Conservation (phyloP, 23 tunicate genomes). For the Oikopleura dioica region DNA sequence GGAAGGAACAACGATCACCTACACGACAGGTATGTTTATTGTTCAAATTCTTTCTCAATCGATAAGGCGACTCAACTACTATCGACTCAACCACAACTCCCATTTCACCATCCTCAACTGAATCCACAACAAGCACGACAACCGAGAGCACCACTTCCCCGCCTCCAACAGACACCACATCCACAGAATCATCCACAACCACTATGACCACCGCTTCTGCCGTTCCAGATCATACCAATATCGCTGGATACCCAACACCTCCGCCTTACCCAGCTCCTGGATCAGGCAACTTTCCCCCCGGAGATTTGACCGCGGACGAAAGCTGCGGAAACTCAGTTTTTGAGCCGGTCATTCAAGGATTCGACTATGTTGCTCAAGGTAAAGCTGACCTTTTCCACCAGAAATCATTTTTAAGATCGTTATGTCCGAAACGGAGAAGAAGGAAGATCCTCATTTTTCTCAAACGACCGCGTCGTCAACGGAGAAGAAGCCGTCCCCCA, state of each 20-base stretch:
- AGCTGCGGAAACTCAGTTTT: background rate
- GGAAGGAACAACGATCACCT: too few relatives aligned
- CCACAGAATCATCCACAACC: too few relatives aligned
- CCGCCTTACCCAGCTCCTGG: constrained; percentile 9
- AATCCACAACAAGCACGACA: too few relatives aligned
- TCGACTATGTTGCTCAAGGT: background rate
- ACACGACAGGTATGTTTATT: background rate
- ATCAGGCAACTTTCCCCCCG: background rate
- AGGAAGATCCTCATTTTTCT: too few relatives aligned
- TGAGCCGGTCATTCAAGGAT: background rate
- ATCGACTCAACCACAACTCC: background rate
- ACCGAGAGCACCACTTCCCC: too few relatives aligned
- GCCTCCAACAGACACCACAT: too few relatives aligned
- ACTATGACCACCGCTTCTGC: background rate
- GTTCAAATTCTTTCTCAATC: background rate
- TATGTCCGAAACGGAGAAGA: constrained; percentile 3
- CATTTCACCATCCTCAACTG: too few relatives aligned
- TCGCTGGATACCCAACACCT: constrained; percentile 3
- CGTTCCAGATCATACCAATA: background rate
- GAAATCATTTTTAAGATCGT: background rate
- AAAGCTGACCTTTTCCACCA: background rate
- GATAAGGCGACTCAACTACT: background rate
- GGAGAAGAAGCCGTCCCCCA: constrained; percentile 7
- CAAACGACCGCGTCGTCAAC: too few relatives aligned
- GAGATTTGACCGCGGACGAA: background rate